Evolutionary conservation across 2,113 vertebrate species (phyloP).

Genomic region (Platanista minor): DNA sequence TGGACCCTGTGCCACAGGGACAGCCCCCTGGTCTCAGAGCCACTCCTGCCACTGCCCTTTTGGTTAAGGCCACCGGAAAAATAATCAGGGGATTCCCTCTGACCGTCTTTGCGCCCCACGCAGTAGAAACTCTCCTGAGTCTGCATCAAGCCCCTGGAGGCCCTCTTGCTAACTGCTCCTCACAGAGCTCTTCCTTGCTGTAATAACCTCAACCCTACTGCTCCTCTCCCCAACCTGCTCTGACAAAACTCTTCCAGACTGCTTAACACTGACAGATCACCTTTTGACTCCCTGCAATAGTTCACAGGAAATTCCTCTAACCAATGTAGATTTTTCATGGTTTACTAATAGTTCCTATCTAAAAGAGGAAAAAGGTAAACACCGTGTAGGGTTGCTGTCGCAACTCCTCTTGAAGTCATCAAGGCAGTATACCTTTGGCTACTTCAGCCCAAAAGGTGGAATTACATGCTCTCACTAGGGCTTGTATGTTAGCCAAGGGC

Average conservation of each 20-base stretch:
- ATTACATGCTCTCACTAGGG: not conserved
- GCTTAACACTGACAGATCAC: not conserved
- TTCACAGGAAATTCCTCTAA: not conserved
- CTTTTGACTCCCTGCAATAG: not conserved
- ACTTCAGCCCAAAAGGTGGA: not conserved
- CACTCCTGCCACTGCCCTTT: not conserved
- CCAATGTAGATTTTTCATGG: not conserved
- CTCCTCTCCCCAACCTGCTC: not conserved
- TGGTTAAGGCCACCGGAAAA: not conserved
- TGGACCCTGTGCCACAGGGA: not conserved
- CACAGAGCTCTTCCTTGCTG: not conserved
- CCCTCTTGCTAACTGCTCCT: not conserved
- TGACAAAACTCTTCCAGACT: not conserved
- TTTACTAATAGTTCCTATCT: not conserved
- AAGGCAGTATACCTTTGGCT: not conserved
- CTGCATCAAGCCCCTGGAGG: not conserved
- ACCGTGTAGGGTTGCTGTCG: not conserved
- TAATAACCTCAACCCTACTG: no score
- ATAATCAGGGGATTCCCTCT: not conserved
- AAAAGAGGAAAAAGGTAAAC: not conserved
- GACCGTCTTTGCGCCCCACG: not conserved
- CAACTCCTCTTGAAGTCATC: not conserved
- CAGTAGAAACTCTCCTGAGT: fast-evolving
- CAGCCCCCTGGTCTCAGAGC: not conserved
- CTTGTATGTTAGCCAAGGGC: not conserved